Evolutionary conservation across 2,113 vertebrate genomes (phyloP).

Genomic region (Oncorhynchus keta): DNA sequence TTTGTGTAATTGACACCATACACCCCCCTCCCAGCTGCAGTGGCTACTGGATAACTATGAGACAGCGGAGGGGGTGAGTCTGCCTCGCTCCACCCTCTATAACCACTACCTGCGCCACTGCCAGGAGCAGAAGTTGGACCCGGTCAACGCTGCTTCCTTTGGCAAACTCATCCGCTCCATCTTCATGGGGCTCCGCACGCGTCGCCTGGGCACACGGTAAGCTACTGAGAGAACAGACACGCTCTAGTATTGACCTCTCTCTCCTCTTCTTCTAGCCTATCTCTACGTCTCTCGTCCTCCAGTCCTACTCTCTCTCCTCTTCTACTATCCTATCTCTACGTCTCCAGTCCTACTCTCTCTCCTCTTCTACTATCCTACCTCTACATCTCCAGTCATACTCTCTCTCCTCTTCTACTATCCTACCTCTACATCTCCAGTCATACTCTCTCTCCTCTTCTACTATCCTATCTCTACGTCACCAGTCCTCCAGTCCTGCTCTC

Average conservation of each 20-base stretch:
- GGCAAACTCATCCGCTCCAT: conserved; percentile 99
- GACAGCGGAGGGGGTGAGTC: conserved; percentile 94
- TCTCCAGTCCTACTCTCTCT: no score
- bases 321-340: no score
- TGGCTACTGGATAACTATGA: conserved; percentile 98
- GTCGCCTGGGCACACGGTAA: conserved; percentile 93
- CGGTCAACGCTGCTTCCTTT: conserved; percentile 95
- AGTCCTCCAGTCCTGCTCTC: neutral
- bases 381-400: no score
- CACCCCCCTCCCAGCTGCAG: conserved; percentile 78
- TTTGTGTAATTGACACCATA: neutral
- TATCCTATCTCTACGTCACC: neutral
- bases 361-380: no score
- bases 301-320: no score
- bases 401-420: no score
- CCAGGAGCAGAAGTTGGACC: conserved; percentile 97
- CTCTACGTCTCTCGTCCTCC: no score
- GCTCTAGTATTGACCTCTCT: neutral
- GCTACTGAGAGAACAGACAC: neutral
- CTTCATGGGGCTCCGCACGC: conserved; percentile 95
- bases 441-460: no score
- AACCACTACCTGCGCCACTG: conserved; percentile 97
- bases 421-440: no score
- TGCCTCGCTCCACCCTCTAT: conserved; percentile 94
- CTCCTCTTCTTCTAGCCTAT: no score